These are phyloP conservation scores for Telmatochromis sp. DNA, from an alignment of 2,113 vertebrate species.

Conservation along the genomic window DNA sequence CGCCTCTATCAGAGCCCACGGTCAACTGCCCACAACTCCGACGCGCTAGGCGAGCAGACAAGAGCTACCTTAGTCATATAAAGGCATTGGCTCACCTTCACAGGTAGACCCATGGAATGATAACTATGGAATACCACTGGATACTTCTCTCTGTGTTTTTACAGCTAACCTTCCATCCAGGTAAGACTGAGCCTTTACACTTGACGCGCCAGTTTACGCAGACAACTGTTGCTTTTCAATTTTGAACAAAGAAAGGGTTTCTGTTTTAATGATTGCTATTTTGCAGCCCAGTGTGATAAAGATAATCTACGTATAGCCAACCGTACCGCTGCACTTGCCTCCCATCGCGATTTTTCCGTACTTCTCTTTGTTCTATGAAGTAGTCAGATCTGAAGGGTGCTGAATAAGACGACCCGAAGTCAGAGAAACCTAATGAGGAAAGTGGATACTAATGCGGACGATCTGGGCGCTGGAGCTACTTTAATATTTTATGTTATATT, in stretches of 20 bases:
- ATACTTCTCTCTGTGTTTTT: constrained; percentile 66
- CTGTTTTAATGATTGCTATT: neutral
- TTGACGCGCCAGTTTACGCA: neutral
- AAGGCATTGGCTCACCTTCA: constrained; percentile 34
- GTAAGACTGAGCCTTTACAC: constrained; percentile 40
- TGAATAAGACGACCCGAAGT: neutral
- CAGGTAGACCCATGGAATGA: constrained; percentile 69
- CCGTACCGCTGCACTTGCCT: neutral
- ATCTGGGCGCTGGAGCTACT: neutral
- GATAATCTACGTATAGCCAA: neutral
- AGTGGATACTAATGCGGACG: constrained; percentile 48
- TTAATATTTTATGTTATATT: constrained; percentile 57
- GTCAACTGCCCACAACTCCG: constrained; percentile 41
- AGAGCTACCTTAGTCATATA: neutral
- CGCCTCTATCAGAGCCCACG: constrained; percentile 3
- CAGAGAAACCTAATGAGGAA: constrained; percentile 51
- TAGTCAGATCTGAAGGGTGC: neutral
- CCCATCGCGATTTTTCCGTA: neutral
- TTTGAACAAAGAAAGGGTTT: neutral
- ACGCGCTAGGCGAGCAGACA: neutral
- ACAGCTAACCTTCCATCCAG: constrained; percentile 63
- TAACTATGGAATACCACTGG: constrained; percentile 74
- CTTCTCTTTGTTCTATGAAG: constrained; percentile 30
- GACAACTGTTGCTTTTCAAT: constrained; percentile 39
- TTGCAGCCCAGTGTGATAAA: neutral